A percentile compares a stretch with the other conserved stretches of the same genome.
Evolutionary conservation across 2,888 invertebrate genomes (phyloP).

Genomic region (Sarcophaga carnaria): DNA sequence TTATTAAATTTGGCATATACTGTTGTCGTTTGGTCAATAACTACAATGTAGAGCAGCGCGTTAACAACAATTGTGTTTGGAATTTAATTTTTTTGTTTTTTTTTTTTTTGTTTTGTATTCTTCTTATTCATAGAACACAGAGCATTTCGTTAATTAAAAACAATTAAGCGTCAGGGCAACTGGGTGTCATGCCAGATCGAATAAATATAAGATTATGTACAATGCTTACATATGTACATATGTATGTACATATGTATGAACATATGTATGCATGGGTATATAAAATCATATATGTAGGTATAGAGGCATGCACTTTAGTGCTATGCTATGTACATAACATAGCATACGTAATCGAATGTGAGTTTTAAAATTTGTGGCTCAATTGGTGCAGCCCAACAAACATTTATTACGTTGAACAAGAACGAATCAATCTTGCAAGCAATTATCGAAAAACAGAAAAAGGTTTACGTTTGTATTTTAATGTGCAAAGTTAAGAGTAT

Average conservation of each 20-base stretch:
- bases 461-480: slow-evolving; percentile 51
- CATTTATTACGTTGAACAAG: slow-evolving; percentile 40
- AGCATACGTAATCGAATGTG: background rate
- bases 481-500: slow-evolving; percentile 11
- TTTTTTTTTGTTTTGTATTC: background rate
- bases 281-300: background rate
- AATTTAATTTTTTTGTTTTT: slow-evolving; percentile 30
- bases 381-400: slow-evolving; percentile 13
- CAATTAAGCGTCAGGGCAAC: slow-evolving; percentile 69
- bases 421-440: slow-evolving; percentile 42
- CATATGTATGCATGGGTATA: background rate
- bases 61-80: slow-evolving; percentile 64
- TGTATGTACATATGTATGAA: background rate
- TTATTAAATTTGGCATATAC: slow-evolving; percentile 57
- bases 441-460: slow-evolving; percentile 16
- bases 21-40: slow-evolving; percentile 42
- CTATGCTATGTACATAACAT: background rate
- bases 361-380: background rate
- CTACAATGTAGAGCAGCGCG: background rate
- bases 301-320: background rate
- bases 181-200: slow-evolving; percentile 72
- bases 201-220: slow-evolving; percentile 20
- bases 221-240: background rate
- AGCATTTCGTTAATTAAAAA: slow-evolving; percentile 68
- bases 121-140: slow-evolving; percentile 65